Evolutionary conservation across 1,140 invertebrate species (phyloP).

Genomic region (Chironomus striatipennis): DNA sequence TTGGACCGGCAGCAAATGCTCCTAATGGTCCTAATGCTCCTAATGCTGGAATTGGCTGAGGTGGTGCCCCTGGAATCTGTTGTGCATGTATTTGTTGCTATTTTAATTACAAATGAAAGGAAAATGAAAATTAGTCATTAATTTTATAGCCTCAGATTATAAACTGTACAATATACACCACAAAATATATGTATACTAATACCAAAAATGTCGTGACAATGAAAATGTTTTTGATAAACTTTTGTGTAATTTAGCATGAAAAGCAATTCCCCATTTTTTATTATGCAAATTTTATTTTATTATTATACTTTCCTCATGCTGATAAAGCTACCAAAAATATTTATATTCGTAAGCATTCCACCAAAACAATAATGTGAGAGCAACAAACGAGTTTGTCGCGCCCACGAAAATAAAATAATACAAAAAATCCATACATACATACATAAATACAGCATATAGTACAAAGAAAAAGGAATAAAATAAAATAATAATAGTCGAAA

Average conservation of each 20-base stretch:
- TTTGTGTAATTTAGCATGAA: not conserved
- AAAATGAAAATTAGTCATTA: not conserved
- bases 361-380: not conserved
- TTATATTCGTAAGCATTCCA: not conserved
- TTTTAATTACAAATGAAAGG: conserved; percentile 28
- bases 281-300: not conserved
- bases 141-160: too few relatives aligned
- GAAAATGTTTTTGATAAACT: conserved; percentile 15
- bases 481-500: too few relatives aligned
- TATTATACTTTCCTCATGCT: not conserved
- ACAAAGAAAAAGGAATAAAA: too few relatives aligned
- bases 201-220: not conserved
- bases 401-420: not conserved
- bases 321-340: conserved; percentile 7
- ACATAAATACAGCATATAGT: too few relatives aligned
- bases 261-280: conserved; percentile 15
- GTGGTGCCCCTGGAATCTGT: conserved; percentile 40
- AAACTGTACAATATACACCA: too few relatives aligned
- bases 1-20: conserved; percentile 31
- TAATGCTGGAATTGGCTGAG: conserved; percentile 38
- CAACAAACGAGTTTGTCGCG: conserved; percentile 5
- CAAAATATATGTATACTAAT: too few relatives aligned
- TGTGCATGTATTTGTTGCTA: conserved; percentile 47
- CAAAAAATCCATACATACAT: too few relatives aligned
- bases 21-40: conserved; percentile 36